Conservation (phyloP, 2,797 vertebrate species). For the Myotis myotis region DNA sequence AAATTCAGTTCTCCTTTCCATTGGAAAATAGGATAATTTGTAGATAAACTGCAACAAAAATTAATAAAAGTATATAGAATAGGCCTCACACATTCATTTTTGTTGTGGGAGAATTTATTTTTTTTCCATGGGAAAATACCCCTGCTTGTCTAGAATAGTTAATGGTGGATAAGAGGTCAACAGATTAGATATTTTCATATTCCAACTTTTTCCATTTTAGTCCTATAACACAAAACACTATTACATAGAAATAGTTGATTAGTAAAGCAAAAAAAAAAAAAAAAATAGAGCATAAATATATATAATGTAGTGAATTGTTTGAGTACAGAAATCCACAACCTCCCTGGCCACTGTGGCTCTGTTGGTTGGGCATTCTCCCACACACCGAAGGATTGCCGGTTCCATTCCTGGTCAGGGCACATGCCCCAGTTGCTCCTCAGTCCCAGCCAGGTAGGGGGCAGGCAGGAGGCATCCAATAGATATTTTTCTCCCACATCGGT, state of each 20-base stretch:
- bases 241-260: background rate
- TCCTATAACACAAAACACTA: background rate
- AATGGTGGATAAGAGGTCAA: background rate
- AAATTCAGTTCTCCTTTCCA: constrained; percentile 14
- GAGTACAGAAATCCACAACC: background rate
- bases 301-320: background rate
- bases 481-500: no score
- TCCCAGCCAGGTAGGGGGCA: no score
- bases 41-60: constrained; percentile 32
- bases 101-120: background rate
- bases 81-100: background rate
- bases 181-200: background rate
- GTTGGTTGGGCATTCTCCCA: no score
- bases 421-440: no score
- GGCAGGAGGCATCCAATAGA: no score
- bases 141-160: background rate
- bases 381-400: no score
- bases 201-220: background rate
- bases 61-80: background rate
- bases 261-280: background rate
- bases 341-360: no score
- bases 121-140: background rate
- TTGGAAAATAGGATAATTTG: background rate
- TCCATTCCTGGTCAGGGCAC: no score
- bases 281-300: background rate